Evolutionary conservation across 2,113 vertebrate genomes (phyloP).

Genomic region (Corythoichthys haematopterus): DNA sequence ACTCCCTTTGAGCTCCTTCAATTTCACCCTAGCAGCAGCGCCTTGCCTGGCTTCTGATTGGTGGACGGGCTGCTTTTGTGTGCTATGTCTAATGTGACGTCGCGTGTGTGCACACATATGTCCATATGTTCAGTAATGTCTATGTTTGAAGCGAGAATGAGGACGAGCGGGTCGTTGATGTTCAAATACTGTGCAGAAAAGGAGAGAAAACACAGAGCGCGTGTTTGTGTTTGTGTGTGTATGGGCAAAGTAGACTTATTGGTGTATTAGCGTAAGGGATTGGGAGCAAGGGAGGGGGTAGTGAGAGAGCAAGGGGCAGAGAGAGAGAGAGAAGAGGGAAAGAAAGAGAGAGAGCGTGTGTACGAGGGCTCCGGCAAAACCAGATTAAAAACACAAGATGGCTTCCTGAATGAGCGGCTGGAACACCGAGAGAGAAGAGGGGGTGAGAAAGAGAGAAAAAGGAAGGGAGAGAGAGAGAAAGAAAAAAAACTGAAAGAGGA

Average conservation of each 20-base stretch:
- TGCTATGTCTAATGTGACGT: conserved; percentile 73
- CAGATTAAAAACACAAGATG: conserved; percentile 80
- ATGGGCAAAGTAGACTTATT: conserved; percentile 62
- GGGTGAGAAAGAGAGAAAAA: conserved; percentile 12
- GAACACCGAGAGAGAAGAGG: conserved; percentile 48
- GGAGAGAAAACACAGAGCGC: conserved; percentile 35
- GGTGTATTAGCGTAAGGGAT: conserved; percentile 51
- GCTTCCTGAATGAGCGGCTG: conserved; percentile 77
- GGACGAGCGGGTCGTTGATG: conserved; percentile 18
- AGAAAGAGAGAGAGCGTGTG: conserved; percentile 46
- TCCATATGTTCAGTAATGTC: conserved; percentile 31
- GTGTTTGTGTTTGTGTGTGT: conserved; percentile 27
- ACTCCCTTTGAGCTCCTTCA: conserved; percentile 49
- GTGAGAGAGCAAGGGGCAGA: conserved; percentile 38
- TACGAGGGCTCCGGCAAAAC: conserved; percentile 73
- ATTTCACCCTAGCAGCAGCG: conserved; percentile 78
- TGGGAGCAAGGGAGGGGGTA: conserved; percentile 29
- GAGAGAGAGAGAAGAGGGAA: conserved; percentile 25
- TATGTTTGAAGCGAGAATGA: conserved; percentile 44
- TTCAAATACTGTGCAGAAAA: conserved; percentile 64
- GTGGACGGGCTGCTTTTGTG: conserved; percentile 68
- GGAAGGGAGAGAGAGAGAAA: conserved; percentile 44
- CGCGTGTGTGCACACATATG: conserved; percentile 42
- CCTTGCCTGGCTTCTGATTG: conserved; percentile 64
- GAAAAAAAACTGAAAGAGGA: conserved; percentile 44